Evolutionary conservation across 2,888 invertebrate genomes (phyloP).

Genomic region (Rotaria sp.): DNA sequence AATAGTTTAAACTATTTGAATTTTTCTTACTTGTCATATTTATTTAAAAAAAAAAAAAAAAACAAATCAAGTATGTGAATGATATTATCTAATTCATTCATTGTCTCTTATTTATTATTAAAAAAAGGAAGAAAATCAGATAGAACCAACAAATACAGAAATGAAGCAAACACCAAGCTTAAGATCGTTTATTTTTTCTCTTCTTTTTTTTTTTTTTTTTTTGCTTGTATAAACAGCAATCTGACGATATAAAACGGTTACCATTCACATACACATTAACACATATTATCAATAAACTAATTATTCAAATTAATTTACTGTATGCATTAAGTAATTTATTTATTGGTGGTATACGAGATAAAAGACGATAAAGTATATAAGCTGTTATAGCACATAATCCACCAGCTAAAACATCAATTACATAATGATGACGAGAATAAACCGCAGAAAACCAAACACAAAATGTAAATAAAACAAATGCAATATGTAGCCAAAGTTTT

Average conservation of each 20-base stretch:
- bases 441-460: slow-evolving; percentile 31
- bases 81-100: not conserved
- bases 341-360: not conserved
- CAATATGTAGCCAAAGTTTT: not conserved
- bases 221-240: not conserved
- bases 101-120: not conserved
- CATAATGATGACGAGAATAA: slow-evolving; percentile 28
- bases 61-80: too few species aligned
- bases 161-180: not conserved
- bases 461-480: not conserved
- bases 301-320: not conserved
- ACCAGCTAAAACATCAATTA: slow-evolving; percentile 14
- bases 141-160: not conserved
- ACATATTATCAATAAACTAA: not conserved
- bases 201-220: not conserved
- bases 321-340: not conserved
- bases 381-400: not conserved
- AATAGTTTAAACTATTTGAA: too few species aligned
- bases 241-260: not conserved
- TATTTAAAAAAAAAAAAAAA: too few species aligned
- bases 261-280: not conserved
- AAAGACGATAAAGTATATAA: not conserved
- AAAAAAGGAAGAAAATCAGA: slow-evolving; percentile 9
- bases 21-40: too few species aligned
- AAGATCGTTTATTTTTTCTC: not conserved